Percentiles rank a stretch among this genome's conserved stretches.
phyloP scores from a whole-genome alignment of 2,797 vertebrate genomes.

The Hemibagrus guttatus region DNA sequence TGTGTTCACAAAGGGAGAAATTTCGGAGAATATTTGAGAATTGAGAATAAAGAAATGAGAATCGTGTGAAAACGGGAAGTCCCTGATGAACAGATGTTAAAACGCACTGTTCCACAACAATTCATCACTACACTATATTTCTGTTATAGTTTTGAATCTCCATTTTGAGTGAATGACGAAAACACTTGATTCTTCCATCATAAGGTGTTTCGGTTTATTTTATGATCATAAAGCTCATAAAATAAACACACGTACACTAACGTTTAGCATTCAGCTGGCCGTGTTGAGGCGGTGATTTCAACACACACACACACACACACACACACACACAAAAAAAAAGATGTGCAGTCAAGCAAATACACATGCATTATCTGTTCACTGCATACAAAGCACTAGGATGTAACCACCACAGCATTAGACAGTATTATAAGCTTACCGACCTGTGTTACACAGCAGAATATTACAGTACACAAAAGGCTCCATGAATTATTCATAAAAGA shows the following conservation, averaged over 20 bases:
- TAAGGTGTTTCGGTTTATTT: neutral
- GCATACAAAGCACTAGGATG: neutral
- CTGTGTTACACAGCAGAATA: neutral
- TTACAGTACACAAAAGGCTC: neutral
- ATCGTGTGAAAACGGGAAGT: neutral
- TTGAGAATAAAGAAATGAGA: constrained; percentile 9
- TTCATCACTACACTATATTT: neutral
- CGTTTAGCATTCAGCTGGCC: neutral
- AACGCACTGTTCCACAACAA: neutral
- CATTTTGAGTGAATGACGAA: neutral
- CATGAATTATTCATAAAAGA: neutral
- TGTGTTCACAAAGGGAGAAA: no score
- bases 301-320: constrained; percentile 7
- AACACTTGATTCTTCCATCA: neutral
- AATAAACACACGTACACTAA: no score
- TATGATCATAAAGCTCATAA: neutral
- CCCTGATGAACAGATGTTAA: neutral
- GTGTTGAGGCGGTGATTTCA: neutral
- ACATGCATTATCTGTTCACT: constrained; percentile 5
- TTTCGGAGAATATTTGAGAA: no score
- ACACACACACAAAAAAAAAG: neutral
- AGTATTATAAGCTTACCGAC: neutral
- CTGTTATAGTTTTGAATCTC: no score
- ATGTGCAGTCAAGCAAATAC: constrained; percentile 13
- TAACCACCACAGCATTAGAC: neutral